A percentile compares a stretch with the other conserved stretches of the same genome.
Conservation (phyloP, 2,113 vertebrate genomes). For the Hypanus sabinus region DNA sequence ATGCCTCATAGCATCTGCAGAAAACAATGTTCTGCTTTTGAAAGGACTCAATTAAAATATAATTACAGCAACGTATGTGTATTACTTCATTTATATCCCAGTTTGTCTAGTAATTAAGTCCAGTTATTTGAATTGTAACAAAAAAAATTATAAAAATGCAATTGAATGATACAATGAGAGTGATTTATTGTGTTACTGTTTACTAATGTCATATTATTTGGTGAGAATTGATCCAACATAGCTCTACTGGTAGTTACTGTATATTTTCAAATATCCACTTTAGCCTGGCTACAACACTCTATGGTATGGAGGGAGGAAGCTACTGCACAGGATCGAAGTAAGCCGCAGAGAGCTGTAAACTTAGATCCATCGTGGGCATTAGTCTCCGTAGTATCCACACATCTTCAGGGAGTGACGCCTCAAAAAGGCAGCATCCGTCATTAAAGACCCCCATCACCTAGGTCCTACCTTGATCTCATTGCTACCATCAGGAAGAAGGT, state of each 20-base stretch:
- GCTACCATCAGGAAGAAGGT: no score
- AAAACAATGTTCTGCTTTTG: not conserved
- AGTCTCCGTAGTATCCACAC: no score
- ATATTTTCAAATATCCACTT: not conserved
- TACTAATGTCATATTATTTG: not conserved
- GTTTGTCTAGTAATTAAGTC: not conserved
- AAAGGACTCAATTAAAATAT: not conserved
- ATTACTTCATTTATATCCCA: not conserved
- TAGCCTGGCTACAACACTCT: no score
- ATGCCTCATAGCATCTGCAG: not conserved
- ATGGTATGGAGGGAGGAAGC: no score
- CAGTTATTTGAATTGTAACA: not conserved
- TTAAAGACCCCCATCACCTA: no score
- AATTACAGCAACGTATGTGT: not conserved
- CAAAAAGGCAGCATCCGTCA: no score
- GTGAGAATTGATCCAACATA: not conserved
- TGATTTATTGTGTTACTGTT: not conserved
- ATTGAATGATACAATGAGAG: not conserved
- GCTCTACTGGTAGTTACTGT: not conserved
- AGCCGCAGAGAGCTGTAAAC: no score
- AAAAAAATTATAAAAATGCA: not conserved
- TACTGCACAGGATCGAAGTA: no score
- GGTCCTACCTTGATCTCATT: no score
- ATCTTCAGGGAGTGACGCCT: no score
- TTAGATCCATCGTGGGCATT: no score